A percentile compares a stretch with the other conserved stretches of the same genome.
phyloP scores from a whole-genome alignment of 2,797 vertebrate genomes.

The Diplodus puntazzo region DNA sequence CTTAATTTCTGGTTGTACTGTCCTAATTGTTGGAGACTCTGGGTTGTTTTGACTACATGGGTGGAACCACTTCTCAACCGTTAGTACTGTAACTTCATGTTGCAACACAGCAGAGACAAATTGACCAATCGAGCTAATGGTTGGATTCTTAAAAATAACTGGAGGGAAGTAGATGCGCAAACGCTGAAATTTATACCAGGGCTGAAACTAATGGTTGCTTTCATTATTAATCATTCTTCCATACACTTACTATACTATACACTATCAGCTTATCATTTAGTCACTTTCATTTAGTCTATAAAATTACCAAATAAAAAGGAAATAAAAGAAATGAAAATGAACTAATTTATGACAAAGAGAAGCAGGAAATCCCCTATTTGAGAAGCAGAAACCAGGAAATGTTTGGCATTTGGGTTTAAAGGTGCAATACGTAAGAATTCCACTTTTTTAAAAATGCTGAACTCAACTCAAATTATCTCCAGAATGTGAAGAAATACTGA shows the following conservation, averaged over 20 bases:
- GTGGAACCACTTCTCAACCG: background rate
- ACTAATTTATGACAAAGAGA: background rate
- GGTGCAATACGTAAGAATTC: background rate
- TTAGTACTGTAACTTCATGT: constrained; percentile 9
- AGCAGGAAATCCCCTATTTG: background rate
- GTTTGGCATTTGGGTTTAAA: background rate
- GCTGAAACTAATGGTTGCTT: background rate
- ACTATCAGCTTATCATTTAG: background rate
- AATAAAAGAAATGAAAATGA: background rate
- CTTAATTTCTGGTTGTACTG: constrained; percentile 15
- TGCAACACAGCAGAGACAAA: constrained; percentile 2
- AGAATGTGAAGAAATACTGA: no score
- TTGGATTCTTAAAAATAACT: background rate
- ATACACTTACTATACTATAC: no score
- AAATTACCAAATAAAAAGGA: background rate
- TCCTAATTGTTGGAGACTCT: background rate
- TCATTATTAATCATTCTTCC: background rate
- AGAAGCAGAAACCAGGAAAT: background rate
- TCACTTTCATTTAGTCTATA: background rate
- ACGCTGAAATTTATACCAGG: background rate
- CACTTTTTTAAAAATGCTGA: no score
- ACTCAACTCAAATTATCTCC: no score
- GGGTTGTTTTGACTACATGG: background rate
- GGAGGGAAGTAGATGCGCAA: background rate
- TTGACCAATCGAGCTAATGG: background rate